These are phyloP conservation scores for Drosophila stalkeri DNA, from an alignment of 2,888 invertebrate species.

Conservation along the genomic window DNA sequence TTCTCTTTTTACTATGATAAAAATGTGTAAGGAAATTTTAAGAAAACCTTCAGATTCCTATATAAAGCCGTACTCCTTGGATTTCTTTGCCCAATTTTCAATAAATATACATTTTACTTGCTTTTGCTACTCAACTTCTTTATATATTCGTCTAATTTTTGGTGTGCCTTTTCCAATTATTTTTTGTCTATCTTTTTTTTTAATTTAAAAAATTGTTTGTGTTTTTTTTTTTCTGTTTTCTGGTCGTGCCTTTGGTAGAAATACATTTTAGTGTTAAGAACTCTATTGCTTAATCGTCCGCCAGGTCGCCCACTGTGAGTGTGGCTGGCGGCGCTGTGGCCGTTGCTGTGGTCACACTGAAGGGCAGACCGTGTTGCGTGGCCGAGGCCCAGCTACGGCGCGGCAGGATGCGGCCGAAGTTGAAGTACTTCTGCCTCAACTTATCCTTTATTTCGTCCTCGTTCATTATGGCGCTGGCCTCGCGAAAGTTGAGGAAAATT, in stretches of 20 bases:
- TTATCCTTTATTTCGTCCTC: conserved; percentile 85
- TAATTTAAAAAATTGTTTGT: conserved; percentile 1
- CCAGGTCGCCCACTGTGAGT: conserved; percentile 70
- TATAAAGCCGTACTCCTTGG: neutral
- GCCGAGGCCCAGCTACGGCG: conserved; percentile 84
- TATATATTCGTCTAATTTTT: conserved; percentile 3
- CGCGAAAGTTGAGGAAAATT: conserved; percentile 84
- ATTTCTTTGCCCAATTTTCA: neutral
- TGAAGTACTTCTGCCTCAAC: conserved; percentile 83
- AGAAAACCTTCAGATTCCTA: neutral
- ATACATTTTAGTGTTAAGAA: conserved; percentile 10
- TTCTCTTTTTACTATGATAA: neutral
- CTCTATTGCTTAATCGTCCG: conserved; percentile 60
- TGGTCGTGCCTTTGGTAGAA: conserved; percentile 31
- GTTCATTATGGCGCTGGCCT: conserved; percentile 85
- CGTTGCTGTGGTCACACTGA: conserved; percentile 61
- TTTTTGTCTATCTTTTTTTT: neutral
- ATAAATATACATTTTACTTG: neutral
- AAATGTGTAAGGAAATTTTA: neutral
- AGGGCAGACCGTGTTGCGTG: conserved; percentile 79
- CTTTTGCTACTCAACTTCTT: neutral
- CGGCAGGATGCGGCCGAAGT: conserved; percentile 83
- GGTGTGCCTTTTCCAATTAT: conserved; percentile 5
- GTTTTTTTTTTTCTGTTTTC: neutral
- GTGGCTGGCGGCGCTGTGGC: conserved; percentile 53